Evolutionary conservation across 1,140 invertebrate species (phyloP), one percentile per base, ranked within the genome.

Genomic region (Parapsyche elsis): DNA sequence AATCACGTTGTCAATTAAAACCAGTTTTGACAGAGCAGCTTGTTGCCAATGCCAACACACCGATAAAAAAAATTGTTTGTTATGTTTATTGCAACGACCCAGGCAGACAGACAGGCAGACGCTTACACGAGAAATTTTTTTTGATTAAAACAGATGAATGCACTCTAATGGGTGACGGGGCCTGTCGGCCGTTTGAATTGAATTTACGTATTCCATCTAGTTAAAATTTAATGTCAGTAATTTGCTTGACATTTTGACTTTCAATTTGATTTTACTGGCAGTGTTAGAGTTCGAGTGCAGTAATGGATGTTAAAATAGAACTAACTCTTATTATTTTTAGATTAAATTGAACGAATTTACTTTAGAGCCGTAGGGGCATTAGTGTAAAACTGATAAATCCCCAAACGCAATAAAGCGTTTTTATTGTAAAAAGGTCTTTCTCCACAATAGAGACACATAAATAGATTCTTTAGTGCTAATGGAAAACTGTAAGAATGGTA

Each of bases 331-430:
- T 53, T 53, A 53, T 53, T 53, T n/a, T 53, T 53, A 53, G 16
- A 53, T 53, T 53, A 16, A 53, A 53, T 14, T 53, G 10, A 53
- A 53, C 16, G 16, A 53, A 53, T 53, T 53, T 14, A 53, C 10
- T 67, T 67, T 67, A 23, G 21, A 26, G 64, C 23, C 64, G 26
- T 67, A 67, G 30, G 57, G 24, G 64, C 24, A 67, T 67, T 24
- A 67, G 64, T 30, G 24, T 67, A 26, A 26, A 67, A 67, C 64
- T 67, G 64, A 67, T 67, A 67, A 67, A 67, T 67, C 64, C 64
- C 14, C 64, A 5, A 30, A 30, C 21, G 21, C 64, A 23, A 67
- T 67, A 67, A 67, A 67, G 64, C 21, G 10, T 53, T 67, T 67
- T 67, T 67, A 67, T 67, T 67, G 21, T 23, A 30, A 24, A 67